phyloP scores from a whole-genome alignment of 1,140 invertebrate species.

The Diorhabda carinulata region DNA sequence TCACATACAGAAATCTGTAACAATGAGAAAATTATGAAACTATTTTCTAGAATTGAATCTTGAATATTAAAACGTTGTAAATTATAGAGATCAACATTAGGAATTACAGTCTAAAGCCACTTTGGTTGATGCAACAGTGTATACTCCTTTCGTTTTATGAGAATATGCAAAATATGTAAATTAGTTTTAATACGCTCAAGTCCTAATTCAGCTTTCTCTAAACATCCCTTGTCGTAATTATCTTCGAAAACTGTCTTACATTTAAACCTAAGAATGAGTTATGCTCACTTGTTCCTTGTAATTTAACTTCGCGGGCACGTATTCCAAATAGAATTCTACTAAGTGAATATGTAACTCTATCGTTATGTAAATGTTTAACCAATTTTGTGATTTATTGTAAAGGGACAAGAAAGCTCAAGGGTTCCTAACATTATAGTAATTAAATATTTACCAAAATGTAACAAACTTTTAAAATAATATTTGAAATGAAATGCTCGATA shows the following conservation, averaged over 20 bases:
- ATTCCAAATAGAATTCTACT: constrained; percentile 10
- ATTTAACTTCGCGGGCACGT: constrained; percentile 23
- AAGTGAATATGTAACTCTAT: constrained; percentile 12
- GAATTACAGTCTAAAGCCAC: background rate
- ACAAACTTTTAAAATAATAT: too few species aligned
- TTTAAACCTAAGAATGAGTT: constrained; percentile 31
- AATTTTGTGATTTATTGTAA: background rate
- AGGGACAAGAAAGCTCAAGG: background rate
- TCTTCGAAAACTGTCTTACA: constrained; percentile 23
- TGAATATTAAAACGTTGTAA: background rate
- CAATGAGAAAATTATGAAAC: constrained; percentile 19
- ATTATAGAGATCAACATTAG: background rate
- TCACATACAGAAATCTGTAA: constrained; percentile 73
- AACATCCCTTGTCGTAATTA: constrained; percentile 18
- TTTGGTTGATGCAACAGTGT: background rate
- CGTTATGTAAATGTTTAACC: constrained; percentile 5
- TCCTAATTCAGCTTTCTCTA: background rate
- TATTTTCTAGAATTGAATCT: background rate
- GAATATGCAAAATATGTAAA: constrained; percentile 4
- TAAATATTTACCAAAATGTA: too few species aligned
- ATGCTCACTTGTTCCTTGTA: constrained; percentile 20
- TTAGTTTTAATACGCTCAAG: constrained; percentile 10
- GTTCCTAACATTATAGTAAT: background rate
- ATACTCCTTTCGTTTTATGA: background rate
- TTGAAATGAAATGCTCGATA: too few species aligned